Evolutionary conservation across 2,797 vertebrate genomes (phyloP).

Genomic region (Brachymystax lenok): DNA sequence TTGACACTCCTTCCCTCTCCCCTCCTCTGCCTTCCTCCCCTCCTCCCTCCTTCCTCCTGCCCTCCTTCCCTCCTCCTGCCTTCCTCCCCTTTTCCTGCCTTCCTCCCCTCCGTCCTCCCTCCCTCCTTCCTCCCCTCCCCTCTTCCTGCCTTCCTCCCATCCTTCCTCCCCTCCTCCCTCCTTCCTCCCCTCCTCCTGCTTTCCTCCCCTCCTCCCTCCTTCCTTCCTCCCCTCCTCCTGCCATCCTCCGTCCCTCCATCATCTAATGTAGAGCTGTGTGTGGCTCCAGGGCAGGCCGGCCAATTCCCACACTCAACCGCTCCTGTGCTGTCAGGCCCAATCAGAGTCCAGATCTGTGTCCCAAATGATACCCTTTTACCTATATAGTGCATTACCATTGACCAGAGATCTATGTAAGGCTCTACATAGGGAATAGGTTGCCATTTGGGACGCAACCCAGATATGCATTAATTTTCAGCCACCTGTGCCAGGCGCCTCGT

Average conservation of each 20-base stretch:
- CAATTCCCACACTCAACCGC: conserved; percentile 72
- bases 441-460: background rate
- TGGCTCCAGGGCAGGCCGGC: background rate
- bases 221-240: background rate
- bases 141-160: too few relatives aligned
- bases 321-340: conserved; percentile 59
- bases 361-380: background rate
- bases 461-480: conserved; percentile 67
- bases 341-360: conserved; percentile 39
- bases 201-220: too few relatives aligned
- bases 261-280: conserved; percentile 66
- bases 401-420: background rate
- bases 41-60: too few relatives aligned
- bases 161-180: too few relatives aligned
- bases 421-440: background rate
- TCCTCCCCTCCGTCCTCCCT: too few relatives aligned
- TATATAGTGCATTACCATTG: background rate
- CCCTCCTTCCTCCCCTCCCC: too few relatives aligned
- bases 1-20: too few relatives aligned
- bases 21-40: too few relatives aligned
- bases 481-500: conserved; percentile 77
- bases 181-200: too few relatives aligned
- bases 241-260: conserved; percentile 38
- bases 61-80: too few relatives aligned
- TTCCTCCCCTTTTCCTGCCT: accelerated